phyloP scores from a whole-genome alignment of 2,113 vertebrate species.

The Vulpes lagopus region DNA sequence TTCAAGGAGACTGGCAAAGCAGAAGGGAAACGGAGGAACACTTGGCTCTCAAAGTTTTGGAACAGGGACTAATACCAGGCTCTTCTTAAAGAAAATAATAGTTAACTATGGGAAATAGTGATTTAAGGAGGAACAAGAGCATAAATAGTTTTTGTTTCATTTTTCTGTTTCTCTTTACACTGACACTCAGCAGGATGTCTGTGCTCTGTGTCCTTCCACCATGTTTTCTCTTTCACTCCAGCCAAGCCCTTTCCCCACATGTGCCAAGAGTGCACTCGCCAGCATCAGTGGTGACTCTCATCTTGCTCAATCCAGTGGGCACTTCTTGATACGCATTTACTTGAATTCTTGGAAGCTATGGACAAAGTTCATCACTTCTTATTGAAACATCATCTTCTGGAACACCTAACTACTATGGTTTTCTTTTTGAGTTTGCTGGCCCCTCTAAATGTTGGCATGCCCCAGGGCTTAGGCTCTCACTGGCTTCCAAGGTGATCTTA shows the following conservation, averaged over 20 bases:
- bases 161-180: background rate
- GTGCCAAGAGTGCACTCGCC: background rate
- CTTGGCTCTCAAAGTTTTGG: background rate
- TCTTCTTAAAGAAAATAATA: background rate
- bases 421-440: background rate
- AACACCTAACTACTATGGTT: background rate
- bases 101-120: background rate
- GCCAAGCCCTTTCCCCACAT: background rate
- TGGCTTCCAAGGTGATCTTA: background rate
- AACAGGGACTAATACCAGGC: background rate
- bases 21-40: background rate
- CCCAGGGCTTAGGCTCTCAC: background rate
- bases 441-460: background rate
- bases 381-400: background rate
- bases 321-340: background rate
- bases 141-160: background rate
- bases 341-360: background rate
- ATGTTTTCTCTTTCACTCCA: background rate
- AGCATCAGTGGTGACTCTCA: background rate
- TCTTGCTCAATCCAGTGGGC: background rate
- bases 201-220: background rate
- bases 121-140: background rate
- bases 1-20: background rate
- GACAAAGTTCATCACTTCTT: background rate
- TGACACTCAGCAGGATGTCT: background rate